Conservation (phyloP, 2,888 invertebrate genomes). For the Parnassius smintheus region DNA sequence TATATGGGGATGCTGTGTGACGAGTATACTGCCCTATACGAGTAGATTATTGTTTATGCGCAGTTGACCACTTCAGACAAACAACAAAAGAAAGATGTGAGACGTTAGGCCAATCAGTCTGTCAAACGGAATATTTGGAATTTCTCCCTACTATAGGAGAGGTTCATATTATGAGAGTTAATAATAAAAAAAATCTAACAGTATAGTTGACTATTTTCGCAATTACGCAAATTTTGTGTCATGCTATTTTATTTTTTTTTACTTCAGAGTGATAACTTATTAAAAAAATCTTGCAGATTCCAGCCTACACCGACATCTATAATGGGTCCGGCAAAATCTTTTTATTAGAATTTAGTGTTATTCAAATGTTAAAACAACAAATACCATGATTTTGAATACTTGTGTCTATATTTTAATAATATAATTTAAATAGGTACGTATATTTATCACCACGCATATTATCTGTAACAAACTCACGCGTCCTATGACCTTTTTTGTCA, state of each 20-base stretch:
- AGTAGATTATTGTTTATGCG: too few relatives aligned
- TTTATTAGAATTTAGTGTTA: conserved; percentile 41
- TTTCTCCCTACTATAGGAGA: too few relatives aligned
- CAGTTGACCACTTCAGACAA: too few relatives aligned
- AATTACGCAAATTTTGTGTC: too few relatives aligned
- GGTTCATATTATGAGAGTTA: too few relatives aligned
- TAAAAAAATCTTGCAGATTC: conserved; percentile 17
- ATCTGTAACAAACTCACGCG: conserved; percentile 45
- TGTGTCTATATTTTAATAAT: conserved; percentile 30
- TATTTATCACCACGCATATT: conserved; percentile 30
- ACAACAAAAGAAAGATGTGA: too few relatives aligned
- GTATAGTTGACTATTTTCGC: too few relatives aligned
- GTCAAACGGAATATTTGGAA: too few relatives aligned
- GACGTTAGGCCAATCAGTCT: too few relatives aligned
- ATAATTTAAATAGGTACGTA: conserved; percentile 30
- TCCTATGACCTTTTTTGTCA: conserved; percentile 47
- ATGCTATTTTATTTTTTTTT: background rate
- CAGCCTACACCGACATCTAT: conserved; percentile 13
- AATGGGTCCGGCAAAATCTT: conserved; percentile 29
- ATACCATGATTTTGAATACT: conserved; percentile 28
- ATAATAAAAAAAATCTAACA: too few relatives aligned
- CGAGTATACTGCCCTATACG: too few relatives aligned
- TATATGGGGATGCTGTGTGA: too few relatives aligned
- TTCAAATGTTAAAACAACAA: conserved; percentile 43
- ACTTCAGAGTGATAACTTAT: background rate